Evolutionary conservation across 2,888 invertebrate genomes (phyloP), one percentile per base, ranked within the genome.

Genomic region (Adelognathus sp.): DNA sequence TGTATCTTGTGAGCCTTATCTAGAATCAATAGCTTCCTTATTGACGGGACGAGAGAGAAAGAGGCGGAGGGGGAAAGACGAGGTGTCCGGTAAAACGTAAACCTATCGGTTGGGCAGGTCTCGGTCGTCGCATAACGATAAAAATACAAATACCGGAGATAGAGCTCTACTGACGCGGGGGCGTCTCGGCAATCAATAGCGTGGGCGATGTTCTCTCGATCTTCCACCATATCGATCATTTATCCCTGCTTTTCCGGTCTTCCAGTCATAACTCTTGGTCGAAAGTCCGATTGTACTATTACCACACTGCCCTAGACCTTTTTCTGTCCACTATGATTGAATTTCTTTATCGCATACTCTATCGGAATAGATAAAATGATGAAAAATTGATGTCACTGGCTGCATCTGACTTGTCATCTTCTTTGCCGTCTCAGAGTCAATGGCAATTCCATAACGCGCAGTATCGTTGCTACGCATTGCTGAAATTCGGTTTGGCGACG

Each of bases 11-110:
- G 44, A 39, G 36, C 56, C 72, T 86, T 87, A 86, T 87, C 87
- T 83, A 80, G 81, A 81, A 77, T 83, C 84, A 85, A 87, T 86
- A 87, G 83, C 82, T 85, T 83, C 86, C 83, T 83, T 82, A 83
- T 83, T 82, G 86, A 83, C 84, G 79, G 76, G 39, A 64, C n/a
- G n/a, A n/a, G n/a, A n/a, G n/a, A n/a, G n/a, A n/a, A n/a, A n/a
- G n/a, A n/a, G n/a, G n/a, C n/a, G n/a, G n/a, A n/a, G n/a, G n/a
- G n/a, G 52, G 56, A 58, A 36, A 50, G 52, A 67, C 50, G 66
- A 41, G 24, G 50, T 67, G 36, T 58, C 41, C 46, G 24, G 56
- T 50, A 70, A 71, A 27, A 52, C 18, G 29, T 60, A 46, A 11
- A 52, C 24, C 52, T 74, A 80, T 74, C 69, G 56, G 74, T 60